Percentiles rank a stretch among this genome's conserved stretches.
Evolutionary conservation across 2,113 vertebrate species (phyloP).

Genomic region (Carettochelys insculpta): DNA sequence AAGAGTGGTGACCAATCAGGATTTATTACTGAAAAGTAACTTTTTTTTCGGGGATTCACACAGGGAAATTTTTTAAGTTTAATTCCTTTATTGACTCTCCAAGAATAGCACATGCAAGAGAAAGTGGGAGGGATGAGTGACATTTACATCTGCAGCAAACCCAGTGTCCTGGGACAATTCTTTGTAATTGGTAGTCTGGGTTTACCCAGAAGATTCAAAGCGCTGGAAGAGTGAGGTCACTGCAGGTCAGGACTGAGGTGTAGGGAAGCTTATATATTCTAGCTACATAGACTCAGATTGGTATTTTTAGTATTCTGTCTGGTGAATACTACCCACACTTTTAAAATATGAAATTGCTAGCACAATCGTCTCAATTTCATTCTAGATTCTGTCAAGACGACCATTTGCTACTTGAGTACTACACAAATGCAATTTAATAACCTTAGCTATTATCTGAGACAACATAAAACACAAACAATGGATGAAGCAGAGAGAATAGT

Average conservation of each 20-base stretch:
- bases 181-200: not conserved
- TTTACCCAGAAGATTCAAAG: not conserved
- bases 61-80: not conserved
- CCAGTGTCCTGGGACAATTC: not conserved
- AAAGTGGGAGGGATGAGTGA: not conserved
- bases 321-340: not conserved
- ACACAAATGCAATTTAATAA: not conserved
- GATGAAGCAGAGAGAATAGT: not conserved
- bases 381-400: not conserved
- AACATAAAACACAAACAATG: not conserved
- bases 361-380: not conserved
- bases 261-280: not conserved
- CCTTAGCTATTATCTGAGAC: not conserved
- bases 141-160: not conserved
- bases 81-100: not conserved
- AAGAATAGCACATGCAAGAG: not conserved
- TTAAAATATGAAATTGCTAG: not conserved
- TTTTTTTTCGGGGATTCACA: not conserved
- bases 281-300: not conserved
- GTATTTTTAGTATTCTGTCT: not conserved
- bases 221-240: not conserved
- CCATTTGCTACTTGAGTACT: not conserved
- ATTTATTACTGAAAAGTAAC: not conserved
- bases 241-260: not conserved
- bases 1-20: not conserved